A percentile compares a stretch with the other conserved stretches of the same genome.
These are phyloP conservation scores for Anguilla marmorata DNA, from an alignment of 2,797 vertebrate species.

Conservation along the genomic window DNA sequence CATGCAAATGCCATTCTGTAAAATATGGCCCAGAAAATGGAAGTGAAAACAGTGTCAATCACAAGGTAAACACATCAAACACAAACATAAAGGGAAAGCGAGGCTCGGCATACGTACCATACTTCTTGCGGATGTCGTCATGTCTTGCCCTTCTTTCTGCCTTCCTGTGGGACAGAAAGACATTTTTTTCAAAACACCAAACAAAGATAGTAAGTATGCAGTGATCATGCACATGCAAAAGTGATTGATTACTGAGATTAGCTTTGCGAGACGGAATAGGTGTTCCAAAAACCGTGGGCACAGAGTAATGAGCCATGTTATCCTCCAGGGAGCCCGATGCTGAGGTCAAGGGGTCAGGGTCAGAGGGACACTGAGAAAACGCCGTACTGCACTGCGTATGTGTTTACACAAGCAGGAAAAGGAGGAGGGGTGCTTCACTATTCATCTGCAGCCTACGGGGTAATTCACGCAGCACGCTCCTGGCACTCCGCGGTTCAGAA, in stretches of 20 bases:
- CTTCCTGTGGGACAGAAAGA: slow-evolving; percentile 64
- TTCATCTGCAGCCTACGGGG: neutral
- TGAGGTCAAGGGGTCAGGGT: slow-evolving; percentile 15
- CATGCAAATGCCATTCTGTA: neutral
- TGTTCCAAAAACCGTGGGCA: neutral
- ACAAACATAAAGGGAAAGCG: neutral
- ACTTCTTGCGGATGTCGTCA: slow-evolving; percentile 87
- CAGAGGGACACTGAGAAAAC: neutral
- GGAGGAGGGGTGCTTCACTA: neutral
- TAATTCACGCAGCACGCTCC: neutral
- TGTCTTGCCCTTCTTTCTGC: slow-evolving; percentile 75
- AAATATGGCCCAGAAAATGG: neutral
- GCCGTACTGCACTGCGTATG: neutral
- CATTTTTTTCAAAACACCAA: neutral
- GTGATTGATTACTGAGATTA: neutral
- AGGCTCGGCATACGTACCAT: slow-evolving; percentile 71
- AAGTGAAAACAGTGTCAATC: neutral
- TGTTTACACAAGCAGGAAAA: neutral
- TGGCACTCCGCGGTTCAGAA: neutral
- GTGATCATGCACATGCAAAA: neutral
- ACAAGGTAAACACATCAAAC: neutral
- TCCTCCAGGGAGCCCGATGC: neutral
- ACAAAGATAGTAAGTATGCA: neutral
- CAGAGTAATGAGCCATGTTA: neutral
- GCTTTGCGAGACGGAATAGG: neutral